Conservation (phyloP, 1,140 invertebrate genomes). For the Drosophila repletoides region DNA sequence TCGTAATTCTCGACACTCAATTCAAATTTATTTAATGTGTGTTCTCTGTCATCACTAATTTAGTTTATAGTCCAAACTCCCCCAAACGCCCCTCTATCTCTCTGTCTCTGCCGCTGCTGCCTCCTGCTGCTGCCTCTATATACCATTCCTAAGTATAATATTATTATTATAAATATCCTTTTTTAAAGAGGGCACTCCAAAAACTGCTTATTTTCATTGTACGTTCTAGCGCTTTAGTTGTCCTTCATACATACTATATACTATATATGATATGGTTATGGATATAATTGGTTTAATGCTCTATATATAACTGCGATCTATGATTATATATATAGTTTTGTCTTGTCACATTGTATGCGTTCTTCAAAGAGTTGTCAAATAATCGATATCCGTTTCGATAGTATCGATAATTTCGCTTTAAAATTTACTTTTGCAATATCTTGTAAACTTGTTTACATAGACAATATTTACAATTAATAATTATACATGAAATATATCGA, state of each 20-base stretch:
- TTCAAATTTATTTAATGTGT: conserved; percentile 48
- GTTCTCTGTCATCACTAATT: conserved; percentile 77
- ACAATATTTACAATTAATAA: too few species aligned
- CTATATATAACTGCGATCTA: conserved; percentile 24
- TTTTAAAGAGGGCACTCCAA: not conserved
- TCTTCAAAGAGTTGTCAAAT: too few species aligned
- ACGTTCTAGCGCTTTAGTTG: conserved; percentile 46
- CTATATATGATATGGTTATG: conserved; percentile 57
- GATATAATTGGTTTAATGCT: conserved; percentile 32
- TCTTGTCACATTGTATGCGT: conserved; percentile 32
- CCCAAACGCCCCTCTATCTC: not conserved
- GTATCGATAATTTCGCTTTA: too few species aligned
- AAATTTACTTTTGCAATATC: too few species aligned
- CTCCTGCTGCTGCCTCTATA: not conserved
- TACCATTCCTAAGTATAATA: not conserved
- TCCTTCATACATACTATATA: too few species aligned
- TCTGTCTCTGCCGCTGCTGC: not conserved
- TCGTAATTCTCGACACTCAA: conserved; percentile 23
- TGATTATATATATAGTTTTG: conserved; percentile 18
- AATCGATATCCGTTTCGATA: too few species aligned
- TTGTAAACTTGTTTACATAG: too few species aligned
- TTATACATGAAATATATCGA: too few species aligned
- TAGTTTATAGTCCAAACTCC: conserved; percentile 33
- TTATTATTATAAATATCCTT: conserved; percentile 3
- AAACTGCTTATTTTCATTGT: conserved; percentile 39